phyloP scores from a whole-genome alignment of 1,140 invertebrate species.

The Melitaea cinxia region DNA sequence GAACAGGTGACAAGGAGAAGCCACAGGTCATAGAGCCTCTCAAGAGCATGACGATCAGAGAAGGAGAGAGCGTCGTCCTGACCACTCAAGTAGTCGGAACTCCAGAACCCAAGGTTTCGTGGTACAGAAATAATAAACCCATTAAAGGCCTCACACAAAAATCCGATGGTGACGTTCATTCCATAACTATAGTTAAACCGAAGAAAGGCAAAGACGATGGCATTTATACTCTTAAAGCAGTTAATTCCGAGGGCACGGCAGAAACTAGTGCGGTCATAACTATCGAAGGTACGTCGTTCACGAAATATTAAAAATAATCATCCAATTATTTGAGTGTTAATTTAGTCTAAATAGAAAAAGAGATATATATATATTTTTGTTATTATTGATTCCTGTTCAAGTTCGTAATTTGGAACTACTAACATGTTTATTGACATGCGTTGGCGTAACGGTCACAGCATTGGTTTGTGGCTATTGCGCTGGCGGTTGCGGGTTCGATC shows the following conservation, averaged over 20 bases:
- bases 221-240: conserved; percentile 90
- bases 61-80: conserved; percentile 89
- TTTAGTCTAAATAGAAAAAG: too few relatives aligned
- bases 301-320: neutral
- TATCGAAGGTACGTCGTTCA: conserved; percentile 86
- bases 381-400: too few relatives aligned
- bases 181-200: conserved; percentile 86
- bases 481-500: too few relatives aligned
- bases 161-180: conserved; percentile 86
- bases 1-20: conserved; percentile 88
- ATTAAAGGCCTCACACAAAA: conserved; percentile 83
- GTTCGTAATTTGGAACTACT: too few relatives aligned
- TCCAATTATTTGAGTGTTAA: too few relatives aligned
- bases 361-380: too few relatives aligned
- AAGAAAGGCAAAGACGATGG: conserved; percentile 85
- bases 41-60: conserved; percentile 87
- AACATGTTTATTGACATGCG: too few relatives aligned
- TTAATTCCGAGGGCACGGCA: conserved; percentile 88
- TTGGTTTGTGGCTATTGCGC: too few relatives aligned
- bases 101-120: conserved; percentile 89
- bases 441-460: too few relatives aligned
- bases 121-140: conserved; percentile 90
- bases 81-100: conserved; percentile 90
- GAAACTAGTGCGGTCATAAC: conserved; percentile 89
- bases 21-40: conserved; percentile 92